Conservation (phyloP, 2,888 invertebrate genomes). For the Lapara coniferarum region DNA sequence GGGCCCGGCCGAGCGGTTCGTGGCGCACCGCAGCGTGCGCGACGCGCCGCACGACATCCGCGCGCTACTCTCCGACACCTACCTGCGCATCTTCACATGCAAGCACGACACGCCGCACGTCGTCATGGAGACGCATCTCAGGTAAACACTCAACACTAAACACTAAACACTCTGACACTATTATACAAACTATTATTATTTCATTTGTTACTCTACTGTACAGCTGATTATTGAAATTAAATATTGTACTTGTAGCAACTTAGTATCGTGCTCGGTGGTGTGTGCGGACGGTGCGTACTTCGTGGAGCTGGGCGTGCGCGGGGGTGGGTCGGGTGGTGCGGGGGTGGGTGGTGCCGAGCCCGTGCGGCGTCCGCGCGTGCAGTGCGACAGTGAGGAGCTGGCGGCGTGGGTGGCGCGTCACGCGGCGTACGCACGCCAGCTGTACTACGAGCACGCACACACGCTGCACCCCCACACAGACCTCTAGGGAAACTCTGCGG, state of each 20-base stretch:
- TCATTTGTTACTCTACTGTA: no score
- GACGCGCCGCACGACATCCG: constrained; percentile 91
- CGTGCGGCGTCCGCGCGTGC: constrained; percentile 57
- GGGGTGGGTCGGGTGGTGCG: constrained; percentile 75
- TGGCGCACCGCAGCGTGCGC: constrained; percentile 91
- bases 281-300: constrained; percentile 83
- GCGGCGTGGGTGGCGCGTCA: constrained; percentile 89
- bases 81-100: constrained; percentile 88
- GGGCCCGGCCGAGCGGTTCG: constrained; percentile 88
- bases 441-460: constrained; percentile 91
- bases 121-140: constrained; percentile 85
- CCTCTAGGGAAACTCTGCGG: background rate
- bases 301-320: constrained; percentile 87
- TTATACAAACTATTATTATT: no score
- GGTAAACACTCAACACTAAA: constrained; percentile 57
- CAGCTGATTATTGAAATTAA: background rate
- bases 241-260: constrained; percentile 70
- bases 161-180: background rate
- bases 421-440: constrained; percentile 94
- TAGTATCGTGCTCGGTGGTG: constrained; percentile 86
- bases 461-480: constrained; percentile 80
- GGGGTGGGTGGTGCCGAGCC: constrained; percentile 73
- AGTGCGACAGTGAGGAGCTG: constrained; percentile 73
- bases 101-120: constrained; percentile 79
- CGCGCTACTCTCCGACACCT: constrained; percentile 89